Evolutionary conservation across 1,140 invertebrate species (phyloP), one percentile per base, ranked within the genome.

Genomic region (Camponotus vicinus): DNA sequence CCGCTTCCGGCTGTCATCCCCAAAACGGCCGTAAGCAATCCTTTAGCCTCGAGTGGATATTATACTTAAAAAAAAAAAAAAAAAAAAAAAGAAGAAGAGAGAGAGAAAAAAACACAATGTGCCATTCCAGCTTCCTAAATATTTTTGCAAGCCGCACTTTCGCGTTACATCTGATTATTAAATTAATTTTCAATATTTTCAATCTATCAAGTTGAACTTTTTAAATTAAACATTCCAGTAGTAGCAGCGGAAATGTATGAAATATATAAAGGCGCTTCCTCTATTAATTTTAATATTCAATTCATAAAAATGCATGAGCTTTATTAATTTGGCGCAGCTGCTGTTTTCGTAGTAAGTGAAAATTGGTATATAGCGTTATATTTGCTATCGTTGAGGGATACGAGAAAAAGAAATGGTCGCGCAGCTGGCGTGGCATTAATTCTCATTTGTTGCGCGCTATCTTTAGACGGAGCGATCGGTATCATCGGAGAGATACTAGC

Each of bases 381-480:
- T 73, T 45, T 49, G 49, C 64, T 69, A 52, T 83, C 45, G 67
- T 49, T 15, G 67, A 8, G 4, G 49, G 66, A 40, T 34, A 61
- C 40, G 5, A 49, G 37, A 45, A 75, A 69, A 37, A 45, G 59
- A 63, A 45, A 13, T 18, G 27, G 13, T 21, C 76, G 79, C 40
- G 55, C 69, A 83, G 79, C 69, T 83, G 69, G 55, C 32, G 40
- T 13, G 40, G 52, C 69, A 75, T 73, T 83, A 75, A 83, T 83
- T 61, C 55, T n/a, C 79, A 63, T 83, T 83, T 73, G 79, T 61
- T 73, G 79, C 79, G 79, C 40, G 79, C 69, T 83, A 83, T 83
- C 69, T 83, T 83, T 83, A 61, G 79, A 70, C 49, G 27, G 78
- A n/a, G 78, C 78, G 64, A 83, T 75, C 69, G 69, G 79, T 61